Evolutionary conservation across 2,113 vertebrate genomes (phyloP), one percentile per base, ranked within the genome.

Genomic region (Otocyon megalotis): DNA sequence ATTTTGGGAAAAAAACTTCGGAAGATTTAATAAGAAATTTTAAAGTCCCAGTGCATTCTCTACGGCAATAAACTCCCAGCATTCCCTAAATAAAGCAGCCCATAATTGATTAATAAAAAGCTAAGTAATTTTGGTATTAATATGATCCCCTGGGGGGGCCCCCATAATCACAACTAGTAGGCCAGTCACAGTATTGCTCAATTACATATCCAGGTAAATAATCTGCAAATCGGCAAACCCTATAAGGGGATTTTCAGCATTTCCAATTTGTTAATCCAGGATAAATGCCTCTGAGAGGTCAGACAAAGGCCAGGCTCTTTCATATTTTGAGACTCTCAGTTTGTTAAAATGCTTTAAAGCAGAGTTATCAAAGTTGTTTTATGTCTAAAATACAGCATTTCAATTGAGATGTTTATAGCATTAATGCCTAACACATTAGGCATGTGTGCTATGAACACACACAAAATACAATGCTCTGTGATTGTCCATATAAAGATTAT

Each of bases 61-160:
- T 37, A 93, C 28, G 86, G 72, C 54, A 84, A 48, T 17, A 88
- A 92, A 95, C 77, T 90, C 77, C 62, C 94, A 96, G 60, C 5
- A 95, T 94, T 93, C 91, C 96, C 95, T 97, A 90, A 95, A 95
- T 92, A 98, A 98, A 98, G 93, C 93, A 96, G 86, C 63, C 87
- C 89, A 86, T 98, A 98, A 98, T 98, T 98, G 96, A 98, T 98
- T 98, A 98, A 98, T 97, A 98, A 98, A 98, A 98, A 98, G 97
- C 96, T 88, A 98, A 98, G 98, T 97, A 98, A 98, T 98, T 98
- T 98, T 90, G 96, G 93, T 96, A 96, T 96, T 98, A 98, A 97
- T 97, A 97, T 87, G 88, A 62, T 8, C 69, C 86, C 95, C 96
- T 98, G 84, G 77, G 98, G 98, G 96, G 93, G 98, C 54, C 87